Percentiles rank a stretch among this genome's conserved stretches.
These are phyloP conservation scores for Salmo trutta DNA, from an alignment of 2,797 vertebrate genomes.

Conservation along the genomic window DNA sequence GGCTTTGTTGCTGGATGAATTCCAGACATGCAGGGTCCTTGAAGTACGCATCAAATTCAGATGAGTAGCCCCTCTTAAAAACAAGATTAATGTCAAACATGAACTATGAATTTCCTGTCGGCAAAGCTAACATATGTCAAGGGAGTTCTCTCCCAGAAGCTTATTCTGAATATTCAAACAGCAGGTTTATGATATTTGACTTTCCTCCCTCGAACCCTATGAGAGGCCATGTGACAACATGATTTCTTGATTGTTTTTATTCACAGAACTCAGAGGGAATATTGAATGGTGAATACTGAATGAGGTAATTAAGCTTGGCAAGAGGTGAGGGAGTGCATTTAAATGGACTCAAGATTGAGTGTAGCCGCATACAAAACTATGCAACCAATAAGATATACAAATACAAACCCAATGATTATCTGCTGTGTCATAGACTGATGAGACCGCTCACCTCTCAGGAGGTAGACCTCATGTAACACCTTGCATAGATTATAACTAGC, in stretches of 20 bases:
- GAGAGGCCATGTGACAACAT: neutral
- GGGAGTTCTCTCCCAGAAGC: neutral
- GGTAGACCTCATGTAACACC: neutral
- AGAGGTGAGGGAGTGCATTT: neutral
- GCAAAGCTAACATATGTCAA: constrained; percentile 22
- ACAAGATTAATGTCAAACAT: constrained; percentile 55
- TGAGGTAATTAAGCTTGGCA: neutral
- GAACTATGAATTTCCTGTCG: constrained; percentile 27
- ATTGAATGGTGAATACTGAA: neutral
- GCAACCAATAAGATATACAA: neutral
- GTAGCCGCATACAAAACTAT: neutral
- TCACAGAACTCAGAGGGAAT: neutral
- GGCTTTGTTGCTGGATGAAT: constrained; percentile 30
- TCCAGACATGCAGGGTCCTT: constrained; percentile 31
- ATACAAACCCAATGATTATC: neutral
- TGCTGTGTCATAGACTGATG: neutral
- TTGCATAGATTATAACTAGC: neutral
- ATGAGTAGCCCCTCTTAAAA: constrained; percentile 39
- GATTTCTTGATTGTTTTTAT: neutral
- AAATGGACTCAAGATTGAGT: neutral
- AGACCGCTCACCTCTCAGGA: neutral
- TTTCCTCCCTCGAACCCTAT: neutral
- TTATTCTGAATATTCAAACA: constrained; percentile 14
- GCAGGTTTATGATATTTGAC: neutral
- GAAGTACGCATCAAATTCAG: constrained; percentile 34